These are phyloP conservation scores for Aptenodytes patagonicus DNA, from an alignment of 2,113 vertebrate species.

Conservation along the genomic window DNA sequence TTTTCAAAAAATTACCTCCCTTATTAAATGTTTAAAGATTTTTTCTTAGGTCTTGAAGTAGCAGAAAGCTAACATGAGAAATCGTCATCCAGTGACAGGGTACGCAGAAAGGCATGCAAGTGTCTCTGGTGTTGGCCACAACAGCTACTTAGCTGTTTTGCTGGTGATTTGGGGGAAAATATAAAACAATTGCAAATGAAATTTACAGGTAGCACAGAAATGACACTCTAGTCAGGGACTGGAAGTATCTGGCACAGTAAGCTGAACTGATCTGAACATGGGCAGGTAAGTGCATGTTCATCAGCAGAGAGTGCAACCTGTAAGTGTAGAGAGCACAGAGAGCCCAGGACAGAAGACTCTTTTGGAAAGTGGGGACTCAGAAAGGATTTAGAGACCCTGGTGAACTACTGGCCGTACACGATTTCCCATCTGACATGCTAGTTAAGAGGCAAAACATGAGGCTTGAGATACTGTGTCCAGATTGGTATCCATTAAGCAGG, in stretches of 20 bases:
- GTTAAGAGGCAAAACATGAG: background rate
- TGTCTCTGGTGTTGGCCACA: background rate
- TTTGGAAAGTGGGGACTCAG: background rate
- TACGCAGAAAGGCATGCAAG: background rate
- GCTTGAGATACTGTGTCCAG: background rate
- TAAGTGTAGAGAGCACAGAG: background rate
- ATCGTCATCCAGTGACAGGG: background rate
- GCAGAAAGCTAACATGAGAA: background rate
- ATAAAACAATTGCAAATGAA: background rate
- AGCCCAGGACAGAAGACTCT: background rate
- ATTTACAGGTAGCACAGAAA: background rate
- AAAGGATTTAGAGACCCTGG: background rate
- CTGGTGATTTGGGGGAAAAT: background rate
- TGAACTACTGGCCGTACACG: fast-evolving
- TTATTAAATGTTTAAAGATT: background rate
- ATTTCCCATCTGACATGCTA: background rate
- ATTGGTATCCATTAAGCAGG: background rate
- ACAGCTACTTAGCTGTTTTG: background rate
- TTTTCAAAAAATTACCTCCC: background rate
- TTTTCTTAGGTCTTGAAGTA: background rate
- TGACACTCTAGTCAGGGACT: background rate
- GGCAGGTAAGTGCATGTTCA: background rate
- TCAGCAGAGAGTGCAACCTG: background rate
- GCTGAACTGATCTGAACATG: background rate
- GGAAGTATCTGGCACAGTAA: background rate